Percentiles rank a stretch among this genome's conserved stretches.
Evolutionary conservation across 1,140 invertebrate genomes (phyloP).

Genomic region (Magallana ariakensis): DNA sequence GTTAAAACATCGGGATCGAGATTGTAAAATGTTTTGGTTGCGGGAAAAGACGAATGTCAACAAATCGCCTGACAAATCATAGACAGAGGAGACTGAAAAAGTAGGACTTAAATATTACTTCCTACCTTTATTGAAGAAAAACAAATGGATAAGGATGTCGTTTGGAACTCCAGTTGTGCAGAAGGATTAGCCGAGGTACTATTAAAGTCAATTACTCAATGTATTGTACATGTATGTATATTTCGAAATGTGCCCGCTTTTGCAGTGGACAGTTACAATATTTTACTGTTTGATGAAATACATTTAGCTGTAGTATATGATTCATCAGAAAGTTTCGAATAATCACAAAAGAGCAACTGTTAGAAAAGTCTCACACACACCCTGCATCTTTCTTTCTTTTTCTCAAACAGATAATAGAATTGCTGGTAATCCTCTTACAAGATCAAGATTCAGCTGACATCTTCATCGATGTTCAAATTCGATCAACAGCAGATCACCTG

Average conservation of each 20-base stretch:
- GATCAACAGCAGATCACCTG: background rate
- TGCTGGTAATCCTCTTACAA: background rate
- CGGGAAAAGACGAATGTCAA: constrained; percentile 25
- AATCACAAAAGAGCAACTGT: no score
- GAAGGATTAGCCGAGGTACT: background rate
- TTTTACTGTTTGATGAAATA: no score
- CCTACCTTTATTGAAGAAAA: no score
- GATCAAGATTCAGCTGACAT: background rate
- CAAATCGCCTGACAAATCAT: background rate
- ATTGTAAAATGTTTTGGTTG: background rate
- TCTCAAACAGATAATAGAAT: background rate
- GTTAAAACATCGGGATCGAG: background rate
- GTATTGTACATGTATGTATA: no score
- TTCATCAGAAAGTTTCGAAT: no score
- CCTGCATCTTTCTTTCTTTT: no score
- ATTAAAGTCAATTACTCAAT: no score
- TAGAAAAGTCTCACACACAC: no score
- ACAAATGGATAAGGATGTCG: background rate
- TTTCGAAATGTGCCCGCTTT: no score
- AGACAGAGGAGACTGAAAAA: background rate
- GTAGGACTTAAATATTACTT: background rate
- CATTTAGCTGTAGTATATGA: no score
- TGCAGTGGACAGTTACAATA: no score
- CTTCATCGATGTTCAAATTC: background rate
- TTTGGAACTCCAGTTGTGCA: background rate